A percentile compares a stretch with the other conserved stretches of the same genome.
Conservation (phyloP, 2,113 vertebrate species). For the Thalassoma bifasciatum region DNA sequence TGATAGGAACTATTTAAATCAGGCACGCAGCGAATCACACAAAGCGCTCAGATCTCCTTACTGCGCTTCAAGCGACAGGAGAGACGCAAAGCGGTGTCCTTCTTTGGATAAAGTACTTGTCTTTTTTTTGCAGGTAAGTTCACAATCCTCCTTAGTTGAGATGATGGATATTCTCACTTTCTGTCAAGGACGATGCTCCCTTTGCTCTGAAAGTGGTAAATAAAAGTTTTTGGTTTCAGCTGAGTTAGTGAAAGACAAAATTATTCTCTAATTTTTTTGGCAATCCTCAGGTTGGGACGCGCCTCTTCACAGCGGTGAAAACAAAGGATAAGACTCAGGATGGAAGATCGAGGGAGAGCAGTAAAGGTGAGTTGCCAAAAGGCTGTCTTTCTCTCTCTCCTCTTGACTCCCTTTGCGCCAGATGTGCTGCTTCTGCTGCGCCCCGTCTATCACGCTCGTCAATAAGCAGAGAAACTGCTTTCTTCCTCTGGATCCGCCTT, state of each 20-base stretch:
- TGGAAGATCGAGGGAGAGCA: constrained; percentile 50
- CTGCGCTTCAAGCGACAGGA: constrained; percentile 55
- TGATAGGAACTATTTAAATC: constrained; percentile 85
- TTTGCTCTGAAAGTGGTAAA: constrained; percentile 57
- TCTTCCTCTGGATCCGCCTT: constrained; percentile 64
- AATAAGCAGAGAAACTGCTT: constrained; percentile 60
- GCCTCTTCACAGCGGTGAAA: constrained; percentile 66
- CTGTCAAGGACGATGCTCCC: constrained; percentile 74
- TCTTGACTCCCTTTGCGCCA: constrained; percentile 77
- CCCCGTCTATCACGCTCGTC: constrained; percentile 69
- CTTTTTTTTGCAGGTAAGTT: constrained; percentile 81
- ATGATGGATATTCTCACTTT: constrained; percentile 15
- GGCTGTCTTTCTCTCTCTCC: constrained; percentile 67
- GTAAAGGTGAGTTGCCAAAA: constrained; percentile 86
- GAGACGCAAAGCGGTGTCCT: constrained; percentile 68
- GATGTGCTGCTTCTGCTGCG: constrained; percentile 79
- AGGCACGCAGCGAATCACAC: constrained; percentile 78
- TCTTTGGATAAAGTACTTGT: constrained; percentile 74
- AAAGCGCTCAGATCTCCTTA: constrained; percentile 66
- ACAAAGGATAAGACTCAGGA: constrained; percentile 36
- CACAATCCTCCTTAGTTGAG: constrained; percentile 75
- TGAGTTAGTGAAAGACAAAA: constrained; percentile 64
- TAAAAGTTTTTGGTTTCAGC: constrained; percentile 72
- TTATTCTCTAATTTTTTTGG: constrained; percentile 76
- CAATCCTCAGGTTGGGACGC: constrained; percentile 72